Conservation (phyloP, 1,140 invertebrate species). For the Atta cephalotes region DNA sequence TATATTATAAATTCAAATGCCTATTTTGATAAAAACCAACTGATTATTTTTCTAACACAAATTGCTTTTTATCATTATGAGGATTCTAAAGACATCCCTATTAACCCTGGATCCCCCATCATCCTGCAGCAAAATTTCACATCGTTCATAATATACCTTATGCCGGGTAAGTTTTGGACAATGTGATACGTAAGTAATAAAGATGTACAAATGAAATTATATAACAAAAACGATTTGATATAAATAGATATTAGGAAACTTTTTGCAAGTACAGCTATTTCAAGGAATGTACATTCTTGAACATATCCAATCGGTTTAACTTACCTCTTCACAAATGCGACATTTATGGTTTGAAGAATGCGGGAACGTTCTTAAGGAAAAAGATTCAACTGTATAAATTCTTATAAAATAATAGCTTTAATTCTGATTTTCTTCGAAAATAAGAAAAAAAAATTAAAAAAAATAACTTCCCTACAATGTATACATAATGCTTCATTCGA, state of each 20-base stretch:
- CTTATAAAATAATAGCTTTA: constrained; percentile 40
- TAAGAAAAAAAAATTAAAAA: constrained; percentile 70
- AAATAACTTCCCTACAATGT: constrained; percentile 1
- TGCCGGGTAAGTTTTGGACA: constrained; percentile 84
- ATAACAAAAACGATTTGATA: background rate
- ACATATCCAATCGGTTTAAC: background rate
- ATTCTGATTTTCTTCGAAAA: background rate
- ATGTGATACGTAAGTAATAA: background rate
- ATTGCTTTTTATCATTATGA: no score
- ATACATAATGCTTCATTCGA: background rate
- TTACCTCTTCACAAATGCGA: constrained; percentile 26
- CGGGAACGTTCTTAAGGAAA: constrained; percentile 40
- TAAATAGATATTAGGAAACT: constrained; percentile 34
- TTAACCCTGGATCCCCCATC: no score
- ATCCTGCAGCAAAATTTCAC: constrained; percentile 90
- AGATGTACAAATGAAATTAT: background rate
- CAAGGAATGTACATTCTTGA: background rate
- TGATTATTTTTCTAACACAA: no score
- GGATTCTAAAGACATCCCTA: no score
- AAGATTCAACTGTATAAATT: background rate
- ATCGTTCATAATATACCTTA: constrained; percentile 89
- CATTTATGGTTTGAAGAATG: constrained; percentile 32
- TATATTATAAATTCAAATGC: no score
- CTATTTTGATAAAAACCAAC: no score
- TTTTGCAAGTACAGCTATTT: constrained; percentile 34